Percentiles rank a stretch among this genome's conserved stretches.
These are phyloP conservation scores for Bubo bubo DNA, from an alignment of 2,113 vertebrate genomes.

Conservation along the genomic window DNA sequence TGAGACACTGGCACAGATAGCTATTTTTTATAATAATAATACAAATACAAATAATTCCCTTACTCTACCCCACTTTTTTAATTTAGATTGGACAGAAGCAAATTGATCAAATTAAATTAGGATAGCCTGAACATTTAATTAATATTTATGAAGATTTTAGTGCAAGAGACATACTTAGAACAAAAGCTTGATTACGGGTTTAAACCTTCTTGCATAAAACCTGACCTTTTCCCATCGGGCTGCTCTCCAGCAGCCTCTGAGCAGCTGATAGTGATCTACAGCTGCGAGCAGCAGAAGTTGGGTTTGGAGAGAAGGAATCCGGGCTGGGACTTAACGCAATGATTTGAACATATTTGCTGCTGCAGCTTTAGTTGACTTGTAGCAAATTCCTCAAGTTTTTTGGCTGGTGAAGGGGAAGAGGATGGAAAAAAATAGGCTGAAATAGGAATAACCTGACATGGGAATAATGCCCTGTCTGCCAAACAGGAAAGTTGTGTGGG, in stretches of 20 bases:
- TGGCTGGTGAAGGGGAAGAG: background rate
- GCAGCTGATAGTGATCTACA: background rate
- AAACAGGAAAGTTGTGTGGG: background rate
- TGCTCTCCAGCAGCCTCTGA: slow-evolving; percentile 9
- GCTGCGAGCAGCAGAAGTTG: background rate
- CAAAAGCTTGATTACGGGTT: slow-evolving; percentile 47
- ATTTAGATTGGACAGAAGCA: slow-evolving; percentile 4
- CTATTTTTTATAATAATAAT: background rate
- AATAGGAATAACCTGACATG: background rate
- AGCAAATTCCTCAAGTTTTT: background rate
- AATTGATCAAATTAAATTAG: slow-evolving; percentile 23
- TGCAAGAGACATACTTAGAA: slow-evolving; percentile 17
- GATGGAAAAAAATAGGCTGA: background rate
- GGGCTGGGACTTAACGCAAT: background rate
- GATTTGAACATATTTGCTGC: background rate
- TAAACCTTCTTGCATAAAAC: slow-evolving; percentile 49
- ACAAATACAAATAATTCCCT: background rate
- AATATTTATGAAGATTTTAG: slow-evolving; percentile 70
- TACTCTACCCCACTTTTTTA: background rate
- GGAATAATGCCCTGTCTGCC: background rate
- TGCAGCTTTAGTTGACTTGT: background rate
- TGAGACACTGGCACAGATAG: background rate
- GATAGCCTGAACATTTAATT: slow-evolving; percentile 43
- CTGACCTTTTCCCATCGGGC: slow-evolving; percentile 34
- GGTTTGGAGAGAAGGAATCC: slow-evolving; percentile 14